Base-by-base conservation (phyloP, 2,113 vertebrate genomes). In the Zosterops borbonicus region DNA sequence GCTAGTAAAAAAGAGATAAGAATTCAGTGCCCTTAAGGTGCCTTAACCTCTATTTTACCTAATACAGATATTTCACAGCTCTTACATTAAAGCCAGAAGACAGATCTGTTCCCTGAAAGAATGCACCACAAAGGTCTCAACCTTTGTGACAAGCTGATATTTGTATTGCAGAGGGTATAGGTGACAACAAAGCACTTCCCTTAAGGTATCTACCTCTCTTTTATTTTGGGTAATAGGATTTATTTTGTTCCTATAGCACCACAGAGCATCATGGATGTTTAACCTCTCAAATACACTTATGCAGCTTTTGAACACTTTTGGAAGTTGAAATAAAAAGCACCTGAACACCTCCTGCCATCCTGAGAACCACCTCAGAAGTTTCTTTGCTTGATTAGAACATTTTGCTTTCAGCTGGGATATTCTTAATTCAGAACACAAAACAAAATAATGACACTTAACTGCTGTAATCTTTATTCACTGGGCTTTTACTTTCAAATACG, bases 1-100 rank as follows among this genome's bases (percentile, higher is more conserved):
- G 89, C 94, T 94, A 97, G 92, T 94, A 94, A 95, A 95, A 91
- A 91, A 96, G 73, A 96, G 97, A 97, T 97, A 97, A 97, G 97
- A 98, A 95, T 94, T 68, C 25, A 55, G 83, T 95, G 96, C 96
- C 97, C 97, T 97, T 94, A 95, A 97, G 97, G 96, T 97, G 76
- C 79, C 94, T 96, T 84, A 95, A 95, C 89, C 81, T 94, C 83
- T 86, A 65, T 91, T 97, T 96, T 95, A 88, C 92, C 84, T 93
- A 94, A 95, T 96, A 95, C 71, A 96, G 96, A 94, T 59, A 92
- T 92, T 97, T 97, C 90, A 91, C 76, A 94, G 92, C 52, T 78
- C 81, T 74, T 49, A 58, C 71, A 28, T 77, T 59, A 69, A 92
- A 97, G 70, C 12, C 79, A 82, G 84, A 86, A 83, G 56, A 92